Percentiles rank a stretch among this genome's conserved stretches.
Conservation (phyloP, 2,113 vertebrate genomes). For the Aptenodytes forsteri region DNA sequence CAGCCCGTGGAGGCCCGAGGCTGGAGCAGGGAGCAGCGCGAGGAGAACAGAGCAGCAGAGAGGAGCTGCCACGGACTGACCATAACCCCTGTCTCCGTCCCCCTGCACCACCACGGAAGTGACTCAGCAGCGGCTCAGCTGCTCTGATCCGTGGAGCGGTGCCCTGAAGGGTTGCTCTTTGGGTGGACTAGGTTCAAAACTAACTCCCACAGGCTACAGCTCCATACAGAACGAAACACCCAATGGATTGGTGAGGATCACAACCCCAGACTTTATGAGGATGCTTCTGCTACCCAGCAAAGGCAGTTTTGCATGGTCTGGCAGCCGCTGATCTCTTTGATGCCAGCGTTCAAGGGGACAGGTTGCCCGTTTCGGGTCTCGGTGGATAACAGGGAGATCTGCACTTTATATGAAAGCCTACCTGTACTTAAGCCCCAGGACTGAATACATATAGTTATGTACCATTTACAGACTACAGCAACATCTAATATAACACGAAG, state of each 20-base stretch:
- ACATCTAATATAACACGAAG: not conserved
- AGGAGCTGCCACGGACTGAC: not conserved
- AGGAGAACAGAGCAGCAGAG: not conserved
- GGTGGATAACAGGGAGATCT: not conserved
- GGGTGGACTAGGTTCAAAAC: not conserved
- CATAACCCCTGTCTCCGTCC: not conserved
- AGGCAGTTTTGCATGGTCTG: not conserved
- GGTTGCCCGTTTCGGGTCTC: not conserved
- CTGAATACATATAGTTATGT: not conserved
- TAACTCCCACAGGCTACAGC: not conserved
- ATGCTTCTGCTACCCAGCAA: not conserved
- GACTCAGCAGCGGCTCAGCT: not conserved
- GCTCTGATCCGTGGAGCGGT: not conserved
- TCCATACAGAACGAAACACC: not conserved
- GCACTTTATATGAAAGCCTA: not conserved
- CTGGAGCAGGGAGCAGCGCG: not conserved
- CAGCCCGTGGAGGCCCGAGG: not conserved
- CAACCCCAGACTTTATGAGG: not conserved
- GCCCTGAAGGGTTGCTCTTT: not conserved
- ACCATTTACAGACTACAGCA: not conserved
- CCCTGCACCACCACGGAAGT: rapidly evolving
- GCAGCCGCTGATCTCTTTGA: not conserved
- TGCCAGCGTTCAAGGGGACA: not conserved
- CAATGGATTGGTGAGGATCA: not conserved
- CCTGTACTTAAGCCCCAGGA: not conserved